Base-by-base conservation (phyloP, 2,888 invertebrate species). In the Nomada flava region DNA sequence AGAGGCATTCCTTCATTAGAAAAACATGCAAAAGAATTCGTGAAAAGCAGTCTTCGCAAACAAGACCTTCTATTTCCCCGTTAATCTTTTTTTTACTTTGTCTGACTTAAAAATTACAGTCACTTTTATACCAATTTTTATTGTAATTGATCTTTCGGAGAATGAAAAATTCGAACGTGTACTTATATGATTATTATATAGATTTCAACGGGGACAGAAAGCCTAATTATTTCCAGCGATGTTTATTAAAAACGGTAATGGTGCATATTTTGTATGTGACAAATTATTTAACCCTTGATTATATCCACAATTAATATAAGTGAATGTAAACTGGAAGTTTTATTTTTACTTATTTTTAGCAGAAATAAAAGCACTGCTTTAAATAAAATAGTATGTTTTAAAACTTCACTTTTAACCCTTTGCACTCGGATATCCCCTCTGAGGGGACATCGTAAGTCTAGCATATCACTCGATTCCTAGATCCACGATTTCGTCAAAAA, bases 1-100 rank as follows among this genome's bases (percentile, higher is more conserved):
- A 42, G 68, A 76, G 44, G 74, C 42, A 77, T 36, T 76, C 50
- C 44, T 23, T 42, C 20, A 53, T 72, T 68, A 52, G 29, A 29
- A 64, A 29, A n/a, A 59, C 69, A 20, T 52, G 5, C 47, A 11
- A 59, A 36, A 50, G n/a, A 9, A 10, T 26, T 67, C 18, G 23
- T 63, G 5, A 55, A 57, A 3, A 18, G 13, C 13, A 11, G 23
- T 53, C 63, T 47, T 15, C 50, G 50, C 29, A 42, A 52, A 9
- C 13, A 47, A 57, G 53, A 78, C 47, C 44, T 52, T 26, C 5
- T 13, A 23, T 53, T 29, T 26, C 36, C 36, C 4, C 11, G n/a
- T 53, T n/a, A 36, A 4, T 4, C 11, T 71, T 55, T 50, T 20
- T 18, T 26, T 36, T 7, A 47, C 18, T 50, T 13, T 10, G 13